Evolutionary conservation across 2,888 invertebrate genomes (phyloP), one percentile per base, ranked within the genome.

Genomic region (Hypomecis punctinalis): DNA sequence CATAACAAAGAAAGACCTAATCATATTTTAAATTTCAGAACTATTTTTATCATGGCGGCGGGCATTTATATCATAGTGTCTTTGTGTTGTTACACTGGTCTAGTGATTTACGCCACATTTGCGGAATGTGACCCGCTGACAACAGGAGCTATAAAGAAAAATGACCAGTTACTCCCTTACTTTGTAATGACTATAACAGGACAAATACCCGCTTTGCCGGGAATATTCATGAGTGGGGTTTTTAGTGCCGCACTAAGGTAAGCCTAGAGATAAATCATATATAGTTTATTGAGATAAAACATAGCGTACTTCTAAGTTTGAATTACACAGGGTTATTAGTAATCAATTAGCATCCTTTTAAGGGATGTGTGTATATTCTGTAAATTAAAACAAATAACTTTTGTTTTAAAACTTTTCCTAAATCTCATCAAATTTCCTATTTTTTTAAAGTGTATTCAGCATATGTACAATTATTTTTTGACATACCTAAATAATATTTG

Each of bases 171-270:
- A 7, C 84, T 97, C 42, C 97, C 97, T 0, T 95, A 96, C 77
- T 97, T 96, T 81, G 97, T 97, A 36, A 97, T 97, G 96, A 96
- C 96, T 54, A 94, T 96, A 63, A 94, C 97, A 0, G 94, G 95
- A 0, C 85, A 94, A 8, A 94, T 96, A 67, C 97, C 96, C 0
- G 97, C 97, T 0, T 85, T 98, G 10, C 96, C 97, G 0, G 98
- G 98, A 0, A 93, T 98, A 48, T 97, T 98, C 80, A 95, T 97
- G 73, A 97, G 97, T 56, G 97, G 97, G 11, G 96, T 98, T 0
- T 98, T 97, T 81, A 97, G 97, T 84, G 98, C 97, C 8, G 97
- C 97, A 33, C 91, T 98, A 67, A 97, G 97, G 96, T 96, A 90
- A 42, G 23, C 9, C 23, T 23, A 23, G 23, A 23, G 23, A 23